Base-by-base conservation (phyloP, 1,140 invertebrate species). In the Diachasmimorpha longicaudata region DNA sequence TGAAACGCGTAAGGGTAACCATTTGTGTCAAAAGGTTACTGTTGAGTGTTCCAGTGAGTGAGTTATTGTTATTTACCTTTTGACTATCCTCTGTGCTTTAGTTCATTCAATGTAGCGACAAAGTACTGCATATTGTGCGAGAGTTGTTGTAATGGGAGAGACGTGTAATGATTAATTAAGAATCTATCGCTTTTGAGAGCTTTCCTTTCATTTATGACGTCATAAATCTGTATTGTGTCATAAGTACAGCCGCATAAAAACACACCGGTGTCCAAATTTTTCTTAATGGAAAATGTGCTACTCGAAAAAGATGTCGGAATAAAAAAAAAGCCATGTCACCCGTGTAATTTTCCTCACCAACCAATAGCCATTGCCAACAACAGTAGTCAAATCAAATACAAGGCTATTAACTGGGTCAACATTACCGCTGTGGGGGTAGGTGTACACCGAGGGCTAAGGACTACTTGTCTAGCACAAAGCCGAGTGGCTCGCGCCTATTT, bases 331-430 rank as follows among this genome's bases (percentile, higher is more conserved):
- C 2, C 31, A 31, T 3, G 31, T 31, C 31, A 31, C 31, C 31
- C 31, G 6, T 31, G 31, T 31, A 31, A 31, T 31, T 31, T 31
- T 3, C 31, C 31, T 31, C 31, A 31, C 2, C 31, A 31, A 31
- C 31, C 31, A 31, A 31, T 31, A 31, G 31, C 31, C 31, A 2
- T 31, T 6, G 2, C 31, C 31, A 31, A 55, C 48, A 82, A 83
- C 83, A 85, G 84, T 84, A 85, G 84, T 85, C 84, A 85, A 85
- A 85, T 85, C 83, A 85, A 85, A 85, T 83, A 85, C 58, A 77
- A 77, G 73, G 84, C 84, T 85, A 85, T 85, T 85, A 85, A 85
- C 84, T 85, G 78, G 81, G 82, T 85, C 83, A 85, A 85, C 84
- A 85, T 80, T 81, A 58, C 79, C 1, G 11, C 58, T 31, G 25